Evolutionary conservation across 2,797 vertebrate species (phyloP).

Genomic region (Leucoraja ocellata): DNA sequence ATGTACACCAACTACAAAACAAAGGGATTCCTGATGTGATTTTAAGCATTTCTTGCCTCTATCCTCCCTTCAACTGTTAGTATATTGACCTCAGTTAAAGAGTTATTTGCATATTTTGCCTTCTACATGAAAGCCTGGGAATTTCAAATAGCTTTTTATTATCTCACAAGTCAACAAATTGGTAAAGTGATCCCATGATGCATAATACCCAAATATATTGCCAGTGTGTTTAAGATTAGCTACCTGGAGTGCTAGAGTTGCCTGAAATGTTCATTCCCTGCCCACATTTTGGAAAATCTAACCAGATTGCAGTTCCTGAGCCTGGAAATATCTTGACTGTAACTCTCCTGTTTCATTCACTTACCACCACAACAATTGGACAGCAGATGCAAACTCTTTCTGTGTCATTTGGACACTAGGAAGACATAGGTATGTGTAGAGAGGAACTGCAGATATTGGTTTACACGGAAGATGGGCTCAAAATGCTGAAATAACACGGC

Average conservation of each 20-base stretch:
- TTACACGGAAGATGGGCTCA: too few species aligned
- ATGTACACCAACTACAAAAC: neutral
- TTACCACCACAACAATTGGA: too few species aligned
- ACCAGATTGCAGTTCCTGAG: neutral
- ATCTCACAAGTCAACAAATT: neutral
- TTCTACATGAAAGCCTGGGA: neutral
- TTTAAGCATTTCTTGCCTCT: neutral
- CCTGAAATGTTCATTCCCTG: neutral
- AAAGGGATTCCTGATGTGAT: neutral
- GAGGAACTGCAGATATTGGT: too few species aligned
- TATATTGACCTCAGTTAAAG: neutral
- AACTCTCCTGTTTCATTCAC: too few species aligned
- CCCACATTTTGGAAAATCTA: too few species aligned
- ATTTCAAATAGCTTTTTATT: neutral
- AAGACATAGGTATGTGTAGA: too few species aligned
- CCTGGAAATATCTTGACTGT: too few species aligned
- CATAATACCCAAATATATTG: neutral
- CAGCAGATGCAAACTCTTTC: too few species aligned
- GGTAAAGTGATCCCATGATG: neutral
- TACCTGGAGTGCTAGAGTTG: neutral
- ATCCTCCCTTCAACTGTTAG: neutral
- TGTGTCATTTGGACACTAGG: too few species aligned
- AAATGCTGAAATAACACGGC: too few species aligned
- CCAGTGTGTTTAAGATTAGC: neutral
- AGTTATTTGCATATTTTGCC: neutral